Base-by-base conservation (phyloP, 2,888 invertebrate species). In the Xestia sexstrigata region DNA sequence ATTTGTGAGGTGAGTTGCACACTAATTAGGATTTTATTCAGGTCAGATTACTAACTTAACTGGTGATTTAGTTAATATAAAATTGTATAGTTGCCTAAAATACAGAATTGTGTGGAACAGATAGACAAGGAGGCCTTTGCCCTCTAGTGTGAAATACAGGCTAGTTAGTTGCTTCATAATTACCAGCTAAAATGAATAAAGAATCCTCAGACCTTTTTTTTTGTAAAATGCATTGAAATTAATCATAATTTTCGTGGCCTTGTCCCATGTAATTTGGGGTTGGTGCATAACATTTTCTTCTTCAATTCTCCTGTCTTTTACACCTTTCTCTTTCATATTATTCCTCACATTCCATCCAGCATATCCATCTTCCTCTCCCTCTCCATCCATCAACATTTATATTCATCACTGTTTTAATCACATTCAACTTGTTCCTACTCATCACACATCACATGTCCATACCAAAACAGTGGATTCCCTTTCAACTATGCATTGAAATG, bases 1-100 rank as follows among this genome's bases (percentile, higher is more conserved):
- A 91, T 97, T 91, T 97, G 98, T 96, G 94, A 97, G 94, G 98
- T 98, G 93, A 95, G 90, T 80, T 47, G 62, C 11, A 55, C 71
- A 30, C 6, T 13, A 55, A 35, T 65, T 76, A 26, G 11, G 1
- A n/a, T 49, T 45, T 9, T 35, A 68, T 42, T 0, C 0, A 35
- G 55, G 17, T 42, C 15, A 65, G 17, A 62, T 47, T n/a, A 39
- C 8, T 62, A 49, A 35, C 11, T 70, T n/a, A 39, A 62, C 1
- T 63, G 15, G 0, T n/a, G 13, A n/a, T 65, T 42, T 42, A 42
- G 23, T 42, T 65, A 42, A 15, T 39, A 30, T 0, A 30, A 26
- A 35, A 35, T 35, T 60, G 30, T 60, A 30, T 30, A 30, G 30
- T 30, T 30, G 30, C 17, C 17, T 30, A 17, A 30, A 60, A 60